phyloP scores from a whole-genome alignment of 2,113 vertebrate species.

The Cyanocitta stelleri region DNA sequence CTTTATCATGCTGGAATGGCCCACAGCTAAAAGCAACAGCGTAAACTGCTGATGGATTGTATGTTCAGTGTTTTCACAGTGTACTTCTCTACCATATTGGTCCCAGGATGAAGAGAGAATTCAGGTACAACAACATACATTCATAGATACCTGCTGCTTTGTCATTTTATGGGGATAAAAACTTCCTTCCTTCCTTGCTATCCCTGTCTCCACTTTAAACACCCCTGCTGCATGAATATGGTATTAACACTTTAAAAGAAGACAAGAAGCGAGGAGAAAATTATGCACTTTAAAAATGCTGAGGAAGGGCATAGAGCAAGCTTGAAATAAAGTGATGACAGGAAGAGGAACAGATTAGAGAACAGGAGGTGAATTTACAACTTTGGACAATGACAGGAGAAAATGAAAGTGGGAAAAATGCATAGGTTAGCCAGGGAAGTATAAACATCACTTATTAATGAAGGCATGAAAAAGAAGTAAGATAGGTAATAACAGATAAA shows the following conservation, averaged over 20 bases:
- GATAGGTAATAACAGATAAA: neutral
- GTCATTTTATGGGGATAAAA: neutral
- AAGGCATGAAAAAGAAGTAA: neutral
- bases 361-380: conserved; percentile 6
- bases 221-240: neutral
- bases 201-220: neutral
- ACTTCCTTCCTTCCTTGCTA: neutral
- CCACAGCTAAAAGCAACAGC: neutral
- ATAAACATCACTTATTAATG: neutral
- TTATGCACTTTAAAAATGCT: neutral
- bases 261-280: neutral
- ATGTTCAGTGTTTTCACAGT: neutral
- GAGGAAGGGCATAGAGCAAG: neutral
- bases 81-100: neutral
- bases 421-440: neutral
- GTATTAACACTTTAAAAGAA: conserved; percentile 3
- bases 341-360: neutral
- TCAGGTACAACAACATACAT: neutral
- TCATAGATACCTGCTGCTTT: neutral
- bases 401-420: neutral
- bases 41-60: conserved; percentile 13
- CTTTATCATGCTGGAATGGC: neutral
- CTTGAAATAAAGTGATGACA: conserved; percentile 7
- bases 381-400: neutral
- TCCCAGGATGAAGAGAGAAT: neutral